Conservation (phyloP, 2,113 vertebrate genomes). For the Notothenia coriiceps region DNA sequence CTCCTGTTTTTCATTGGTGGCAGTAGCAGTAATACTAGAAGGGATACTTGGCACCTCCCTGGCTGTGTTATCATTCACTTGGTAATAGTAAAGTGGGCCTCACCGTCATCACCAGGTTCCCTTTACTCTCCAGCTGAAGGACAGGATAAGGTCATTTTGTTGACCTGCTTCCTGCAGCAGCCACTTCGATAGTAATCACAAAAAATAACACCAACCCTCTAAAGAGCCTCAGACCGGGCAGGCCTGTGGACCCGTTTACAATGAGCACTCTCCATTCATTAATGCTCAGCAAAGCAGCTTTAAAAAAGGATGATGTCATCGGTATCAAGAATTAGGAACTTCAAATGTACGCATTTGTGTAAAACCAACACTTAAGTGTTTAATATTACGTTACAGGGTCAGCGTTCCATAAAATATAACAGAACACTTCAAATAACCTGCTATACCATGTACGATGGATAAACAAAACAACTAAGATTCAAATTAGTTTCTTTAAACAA, state of each 20-base stretch:
- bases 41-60: conserved; percentile 53
- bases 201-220: conserved; percentile 85
- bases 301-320: conserved; percentile 33
- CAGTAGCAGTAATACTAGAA: conserved; percentile 35
- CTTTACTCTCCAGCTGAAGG: conserved; percentile 79
- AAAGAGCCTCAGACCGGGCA: conserved; percentile 71
- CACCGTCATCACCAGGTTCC: conserved; percentile 58
- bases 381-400: conserved; percentile 18
- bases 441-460: neutral
- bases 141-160: conserved; percentile 77
- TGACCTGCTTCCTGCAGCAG: conserved; percentile 81
- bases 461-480: conserved; percentile 12
- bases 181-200: conserved; percentile 85
- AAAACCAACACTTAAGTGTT: conserved; percentile 40
- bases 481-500: neutral
- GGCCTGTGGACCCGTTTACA: conserved; percentile 64
- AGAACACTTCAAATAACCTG: conserved; percentile 18
- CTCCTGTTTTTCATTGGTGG: conserved; percentile 9
- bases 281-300: conserved; percentile 32
- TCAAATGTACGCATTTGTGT: conserved; percentile 27
- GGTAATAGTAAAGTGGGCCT: conserved; percentile 69
- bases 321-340: conserved; percentile 46
- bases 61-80: conserved; percentile 45
- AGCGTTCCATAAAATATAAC: conserved; percentile 11
- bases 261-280: conserved; percentile 63